Evolutionary conservation across 2,797 vertebrate genomes (phyloP).

Genomic region (Xerus rutilus): DNA sequence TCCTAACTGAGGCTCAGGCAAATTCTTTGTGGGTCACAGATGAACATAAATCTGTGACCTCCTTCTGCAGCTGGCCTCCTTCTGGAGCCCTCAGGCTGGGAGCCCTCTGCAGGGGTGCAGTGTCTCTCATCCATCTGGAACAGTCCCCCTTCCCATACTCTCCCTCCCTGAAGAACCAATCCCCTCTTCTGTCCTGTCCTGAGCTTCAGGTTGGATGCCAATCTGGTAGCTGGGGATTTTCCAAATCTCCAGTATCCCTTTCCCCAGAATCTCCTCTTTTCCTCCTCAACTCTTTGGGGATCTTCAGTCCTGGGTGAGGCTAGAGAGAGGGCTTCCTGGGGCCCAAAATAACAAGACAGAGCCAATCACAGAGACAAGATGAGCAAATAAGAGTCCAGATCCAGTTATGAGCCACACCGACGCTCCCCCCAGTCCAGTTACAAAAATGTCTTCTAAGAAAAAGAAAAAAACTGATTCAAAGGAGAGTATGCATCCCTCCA

Average conservation of each 20-base stretch:
- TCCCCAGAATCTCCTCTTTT: background rate
- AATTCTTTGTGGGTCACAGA: slow-evolving; percentile 29
- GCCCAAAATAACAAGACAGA: background rate
- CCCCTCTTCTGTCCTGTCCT: background rate
- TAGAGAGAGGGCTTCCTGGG: background rate
- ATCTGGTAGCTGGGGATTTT: background rate
- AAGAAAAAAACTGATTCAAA: no score
- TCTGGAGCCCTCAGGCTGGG: background rate
- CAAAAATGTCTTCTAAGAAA: no score
- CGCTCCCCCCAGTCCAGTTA: background rate
- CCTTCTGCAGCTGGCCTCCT: background rate
- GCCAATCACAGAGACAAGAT: background rate
- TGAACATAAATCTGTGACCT: background rate
- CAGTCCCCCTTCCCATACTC: no score
- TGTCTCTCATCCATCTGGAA: background rate
- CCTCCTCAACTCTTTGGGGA: background rate
- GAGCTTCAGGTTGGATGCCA: background rate
- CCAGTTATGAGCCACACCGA: background rate
- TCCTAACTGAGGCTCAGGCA: background rate
- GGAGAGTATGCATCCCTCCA: background rate
- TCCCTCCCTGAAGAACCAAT: background rate
- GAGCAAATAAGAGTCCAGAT: background rate
- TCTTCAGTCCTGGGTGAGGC: background rate
- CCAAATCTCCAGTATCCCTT: background rate
- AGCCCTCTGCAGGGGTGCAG: rapidly evolving